A percentile compares a stretch with the other conserved stretches of the same genome.
Evolutionary conservation across 2,797 vertebrate genomes (phyloP).

Genomic region (Tamandua tetradactyla): DNA sequence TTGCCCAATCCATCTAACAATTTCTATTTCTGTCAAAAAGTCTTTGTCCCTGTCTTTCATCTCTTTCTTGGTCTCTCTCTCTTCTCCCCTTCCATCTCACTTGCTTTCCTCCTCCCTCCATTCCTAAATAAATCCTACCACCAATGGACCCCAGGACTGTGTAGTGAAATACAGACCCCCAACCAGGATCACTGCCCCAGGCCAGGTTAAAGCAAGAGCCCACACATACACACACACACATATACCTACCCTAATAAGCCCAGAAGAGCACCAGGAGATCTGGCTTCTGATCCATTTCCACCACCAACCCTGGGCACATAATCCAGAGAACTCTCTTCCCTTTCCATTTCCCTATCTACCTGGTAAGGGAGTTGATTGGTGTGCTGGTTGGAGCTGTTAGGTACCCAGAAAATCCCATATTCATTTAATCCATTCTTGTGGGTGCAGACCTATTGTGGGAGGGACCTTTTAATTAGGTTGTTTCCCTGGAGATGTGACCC

Average conservation of each 20-base stretch:
- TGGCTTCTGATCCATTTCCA: not conserved
- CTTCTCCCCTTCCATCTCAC: not conserved
- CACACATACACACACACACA: not conserved
- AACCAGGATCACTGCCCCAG: not conserved
- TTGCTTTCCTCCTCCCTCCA: not conserved
- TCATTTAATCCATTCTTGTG: too few species aligned
- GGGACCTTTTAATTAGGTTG: too few species aligned
- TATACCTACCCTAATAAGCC: not conserved
- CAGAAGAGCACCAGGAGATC: not conserved
- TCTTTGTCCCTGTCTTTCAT: not conserved
- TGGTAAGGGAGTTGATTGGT: not conserved
- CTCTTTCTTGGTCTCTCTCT: not conserved
- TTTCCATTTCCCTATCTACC: not conserved
- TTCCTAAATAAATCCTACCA: not conserved
- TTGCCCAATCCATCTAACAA: not conserved
- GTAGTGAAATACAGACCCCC: not conserved
- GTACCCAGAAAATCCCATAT: too few species aligned
- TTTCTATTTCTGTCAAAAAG: not conserved
- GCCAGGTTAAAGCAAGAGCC: not conserved
- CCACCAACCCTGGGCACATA: fast-evolving
- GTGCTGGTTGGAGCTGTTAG: too few species aligned
- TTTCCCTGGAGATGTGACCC: too few species aligned
- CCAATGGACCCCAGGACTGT: not conserved
- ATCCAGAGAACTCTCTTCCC: not conserved
- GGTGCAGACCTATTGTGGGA: too few species aligned